Evolutionary conservation across 2,797 vertebrate species (phyloP).

Genomic region (Sphenopsis melanotis): DNA sequence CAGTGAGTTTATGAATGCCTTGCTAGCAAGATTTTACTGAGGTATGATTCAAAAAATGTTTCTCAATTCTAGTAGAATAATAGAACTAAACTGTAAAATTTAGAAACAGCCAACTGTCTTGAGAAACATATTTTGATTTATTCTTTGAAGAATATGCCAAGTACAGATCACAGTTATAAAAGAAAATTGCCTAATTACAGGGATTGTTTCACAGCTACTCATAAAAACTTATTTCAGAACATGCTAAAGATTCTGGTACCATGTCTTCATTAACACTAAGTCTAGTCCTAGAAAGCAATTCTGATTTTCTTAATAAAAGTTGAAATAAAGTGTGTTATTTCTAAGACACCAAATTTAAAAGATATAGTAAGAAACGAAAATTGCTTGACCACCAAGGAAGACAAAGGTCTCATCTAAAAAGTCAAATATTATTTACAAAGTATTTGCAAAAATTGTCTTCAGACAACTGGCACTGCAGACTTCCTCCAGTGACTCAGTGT

Average conservation of each 20-base stretch:
- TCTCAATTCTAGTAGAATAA: neutral
- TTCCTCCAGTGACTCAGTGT: neutral
- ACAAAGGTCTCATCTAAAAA: neutral
- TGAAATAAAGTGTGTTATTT: neutral
- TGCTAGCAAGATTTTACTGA: neutral
- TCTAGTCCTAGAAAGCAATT: neutral
- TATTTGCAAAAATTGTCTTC: neutral
- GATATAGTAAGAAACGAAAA: neutral
- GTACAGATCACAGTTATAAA: neutral
- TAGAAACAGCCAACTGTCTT: neutral
- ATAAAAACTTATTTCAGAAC: neutral
- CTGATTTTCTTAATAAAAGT: neutral
- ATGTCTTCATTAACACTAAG: neutral
- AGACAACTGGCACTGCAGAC: neutral
- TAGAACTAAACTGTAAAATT: neutral
- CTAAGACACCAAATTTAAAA: neutral
- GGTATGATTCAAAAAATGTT: neutral
- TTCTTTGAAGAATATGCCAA: neutral
- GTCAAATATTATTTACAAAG: neutral
- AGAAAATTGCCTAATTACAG: neutral
- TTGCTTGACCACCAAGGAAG: neutral
- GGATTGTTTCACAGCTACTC: neutral
- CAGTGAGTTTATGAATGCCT: neutral
- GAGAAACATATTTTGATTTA: neutral
- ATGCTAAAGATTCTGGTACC: neutral